These are phyloP conservation scores for Drosophila ochracea DNA, from an alignment of 2,888 invertebrate genomes.

Conservation along the genomic window DNA sequence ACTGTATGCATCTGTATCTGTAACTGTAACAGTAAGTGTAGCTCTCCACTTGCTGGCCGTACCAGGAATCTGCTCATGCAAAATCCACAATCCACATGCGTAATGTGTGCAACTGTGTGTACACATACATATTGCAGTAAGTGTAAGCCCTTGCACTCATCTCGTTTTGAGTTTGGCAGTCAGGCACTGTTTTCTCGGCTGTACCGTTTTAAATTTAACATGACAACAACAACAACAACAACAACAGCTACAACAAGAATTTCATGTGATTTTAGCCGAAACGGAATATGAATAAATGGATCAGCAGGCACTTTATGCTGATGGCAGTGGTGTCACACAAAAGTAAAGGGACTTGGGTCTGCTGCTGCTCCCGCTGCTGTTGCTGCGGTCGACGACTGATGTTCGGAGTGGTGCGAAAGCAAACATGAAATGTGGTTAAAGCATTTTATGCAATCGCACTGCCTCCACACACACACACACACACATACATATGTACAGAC, in stretches of 20 bases:
- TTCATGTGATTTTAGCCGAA: slow-evolving; percentile 50
- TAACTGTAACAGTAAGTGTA: slow-evolving; percentile 15
- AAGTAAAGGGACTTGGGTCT: slow-evolving; percentile 51
- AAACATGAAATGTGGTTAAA: slow-evolving; percentile 72
- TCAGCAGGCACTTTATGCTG: slow-evolving; percentile 45
- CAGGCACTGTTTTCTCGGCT: slow-evolving; percentile 15
- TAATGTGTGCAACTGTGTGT: slow-evolving; percentile 31
- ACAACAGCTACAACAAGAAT: background rate
- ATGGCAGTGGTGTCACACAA: slow-evolving; percentile 53
- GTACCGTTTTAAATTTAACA: slow-evolving; percentile 35
- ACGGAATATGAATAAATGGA: slow-evolving; percentile 46
- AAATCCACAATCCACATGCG: slow-evolving; percentile 43
- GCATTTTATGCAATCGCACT: slow-evolving; percentile 70
- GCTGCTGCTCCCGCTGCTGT: slow-evolving; percentile 11
- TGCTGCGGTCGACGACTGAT: slow-evolving; percentile 52
- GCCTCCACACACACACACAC: slow-evolving; percentile 17
- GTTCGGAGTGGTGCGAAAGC: slow-evolving; percentile 41
- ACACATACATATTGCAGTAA: slow-evolving; percentile 26
- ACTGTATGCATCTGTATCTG: slow-evolving; percentile 20
- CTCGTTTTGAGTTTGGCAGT: slow-evolving; percentile 8
- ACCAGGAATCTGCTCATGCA: slow-evolving; percentile 38
- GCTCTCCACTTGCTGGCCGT: slow-evolving; percentile 11
- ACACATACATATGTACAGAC: background rate
- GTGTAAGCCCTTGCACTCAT: slow-evolving; percentile 33
- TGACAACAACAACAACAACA: slow-evolving; percentile 8